These are phyloP conservation scores for Conus canariensis DNA, from an alignment of 2,888 invertebrate genomes.

Conservation along the genomic window DNA sequence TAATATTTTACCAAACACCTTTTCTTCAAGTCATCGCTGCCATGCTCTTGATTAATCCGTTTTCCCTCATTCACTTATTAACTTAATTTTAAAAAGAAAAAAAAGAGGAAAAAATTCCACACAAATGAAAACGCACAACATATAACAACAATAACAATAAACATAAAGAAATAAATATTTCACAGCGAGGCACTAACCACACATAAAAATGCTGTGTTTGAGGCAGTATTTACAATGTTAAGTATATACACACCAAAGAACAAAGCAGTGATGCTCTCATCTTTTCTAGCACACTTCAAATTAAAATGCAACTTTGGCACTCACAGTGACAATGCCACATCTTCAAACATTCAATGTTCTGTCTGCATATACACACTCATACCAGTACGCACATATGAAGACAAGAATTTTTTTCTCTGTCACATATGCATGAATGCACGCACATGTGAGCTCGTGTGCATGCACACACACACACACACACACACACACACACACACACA, in stretches of 20 bases:
- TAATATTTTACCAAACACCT: no score
- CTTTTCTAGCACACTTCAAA: not conserved
- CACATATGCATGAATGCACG: not conserved
- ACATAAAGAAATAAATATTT: not conserved
- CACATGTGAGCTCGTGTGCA: no score
- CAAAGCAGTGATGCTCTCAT: not conserved
- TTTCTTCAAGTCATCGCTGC: not conserved
- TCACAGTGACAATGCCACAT: not conserved
- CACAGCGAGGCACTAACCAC: not conserved
- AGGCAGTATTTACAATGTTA: not conserved
- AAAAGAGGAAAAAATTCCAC: not conserved
- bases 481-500: no score
- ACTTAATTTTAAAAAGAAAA: not conserved
- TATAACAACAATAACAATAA: not conserved
- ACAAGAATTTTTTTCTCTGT: not conserved
- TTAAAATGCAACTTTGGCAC: not conserved
- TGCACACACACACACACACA: no score
- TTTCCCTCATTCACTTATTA: not conserved
- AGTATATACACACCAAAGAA: not conserved
- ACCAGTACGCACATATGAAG: not conserved
- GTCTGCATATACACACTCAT: not conserved
- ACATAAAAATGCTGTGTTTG: not conserved
- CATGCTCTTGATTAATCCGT: not conserved
- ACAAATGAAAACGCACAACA: not conserved
- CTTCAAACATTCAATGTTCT: not conserved